These are phyloP conservation scores for Promerops cafer DNA, from an alignment of 2,113 vertebrate species.

Conservation along the genomic window DNA sequence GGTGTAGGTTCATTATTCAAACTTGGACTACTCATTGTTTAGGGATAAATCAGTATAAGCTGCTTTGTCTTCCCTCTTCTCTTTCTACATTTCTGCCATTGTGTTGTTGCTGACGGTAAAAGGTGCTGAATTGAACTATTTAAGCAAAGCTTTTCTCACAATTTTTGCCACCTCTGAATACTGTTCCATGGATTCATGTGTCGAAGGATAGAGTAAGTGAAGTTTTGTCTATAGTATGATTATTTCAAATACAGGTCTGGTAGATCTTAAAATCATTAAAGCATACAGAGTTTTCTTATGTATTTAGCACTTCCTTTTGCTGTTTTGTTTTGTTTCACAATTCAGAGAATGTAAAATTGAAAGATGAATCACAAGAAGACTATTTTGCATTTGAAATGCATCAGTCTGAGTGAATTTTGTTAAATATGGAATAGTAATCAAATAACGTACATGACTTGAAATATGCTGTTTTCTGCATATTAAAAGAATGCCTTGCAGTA, in stretches of 20 bases:
- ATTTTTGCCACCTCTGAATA: background rate
- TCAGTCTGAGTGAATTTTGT: conserved; percentile 42
- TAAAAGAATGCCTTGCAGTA: conserved; percentile 37
- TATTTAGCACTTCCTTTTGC: conserved; percentile 12
- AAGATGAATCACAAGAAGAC: conserved; percentile 28
- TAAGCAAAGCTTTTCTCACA: background rate
- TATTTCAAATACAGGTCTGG: background rate
- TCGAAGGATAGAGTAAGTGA: background rate
- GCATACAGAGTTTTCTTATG: background rate
- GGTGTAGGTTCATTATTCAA: background rate
- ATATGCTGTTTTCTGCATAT: conserved; percentile 41
- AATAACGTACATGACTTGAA: conserved; percentile 24
- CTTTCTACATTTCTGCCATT: background rate
- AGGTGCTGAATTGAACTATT: background rate
- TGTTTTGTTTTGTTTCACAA: conserved; percentile 37
- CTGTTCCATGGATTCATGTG: background rate
- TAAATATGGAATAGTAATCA: conserved; percentile 39
- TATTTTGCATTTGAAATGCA: conserved; percentile 51
- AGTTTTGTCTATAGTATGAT: background rate
- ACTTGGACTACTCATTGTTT: background rate
- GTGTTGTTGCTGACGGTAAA: background rate
- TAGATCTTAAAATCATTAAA: background rate
- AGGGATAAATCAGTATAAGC: background rate
- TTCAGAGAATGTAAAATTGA: conserved; percentile 16
- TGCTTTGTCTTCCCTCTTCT: background rate